phyloP scores from a whole-genome alignment of 2,888 invertebrate species.

The Troides aeacus region DNA sequence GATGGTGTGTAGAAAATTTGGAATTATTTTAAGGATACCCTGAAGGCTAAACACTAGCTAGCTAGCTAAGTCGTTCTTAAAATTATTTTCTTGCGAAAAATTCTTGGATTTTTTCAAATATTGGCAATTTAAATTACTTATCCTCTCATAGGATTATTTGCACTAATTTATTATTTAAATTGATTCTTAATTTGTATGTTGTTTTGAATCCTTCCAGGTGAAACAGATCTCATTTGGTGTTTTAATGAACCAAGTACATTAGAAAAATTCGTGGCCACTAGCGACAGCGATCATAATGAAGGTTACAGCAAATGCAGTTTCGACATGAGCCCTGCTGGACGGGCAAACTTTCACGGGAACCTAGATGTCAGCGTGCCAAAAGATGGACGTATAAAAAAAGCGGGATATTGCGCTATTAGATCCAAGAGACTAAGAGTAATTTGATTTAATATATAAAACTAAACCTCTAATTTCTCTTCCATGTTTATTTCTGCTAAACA shows the following conservation, averaged over 20 bases:
- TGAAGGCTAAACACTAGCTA: no score
- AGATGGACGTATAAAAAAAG: slow-evolving; percentile 87
- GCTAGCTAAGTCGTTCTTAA: no score
- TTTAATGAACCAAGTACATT: slow-evolving; percentile 83
- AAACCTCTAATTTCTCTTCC: no score
- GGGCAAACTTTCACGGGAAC: slow-evolving; percentile 86
- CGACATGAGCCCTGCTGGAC: slow-evolving; percentile 83
- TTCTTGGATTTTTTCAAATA: no score
- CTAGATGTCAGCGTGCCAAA: slow-evolving; percentile 85
- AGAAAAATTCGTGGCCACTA: slow-evolving; percentile 85
- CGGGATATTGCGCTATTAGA: slow-evolving; percentile 91
- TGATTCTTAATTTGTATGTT: no score
- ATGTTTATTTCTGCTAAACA: no score
- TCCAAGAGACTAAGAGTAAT: slow-evolving; percentile 83
- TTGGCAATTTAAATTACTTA: no score
- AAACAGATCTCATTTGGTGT: slow-evolving; percentile 86
- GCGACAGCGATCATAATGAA: slow-evolving; percentile 90
- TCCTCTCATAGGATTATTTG: no score
- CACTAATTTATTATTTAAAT: no score
- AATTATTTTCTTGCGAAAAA: no score
- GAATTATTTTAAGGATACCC: no score
- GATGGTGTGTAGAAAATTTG: no score
- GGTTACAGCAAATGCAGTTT: slow-evolving; percentile 89
- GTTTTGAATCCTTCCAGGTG: slow-evolving; percentile 64
- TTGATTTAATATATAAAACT: slow-evolving; percentile 3